These are phyloP conservation scores for Meloidogyne chitwoodi DNA, from an alignment of 1,140 invertebrate species.

Conservation along the genomic window DNA sequence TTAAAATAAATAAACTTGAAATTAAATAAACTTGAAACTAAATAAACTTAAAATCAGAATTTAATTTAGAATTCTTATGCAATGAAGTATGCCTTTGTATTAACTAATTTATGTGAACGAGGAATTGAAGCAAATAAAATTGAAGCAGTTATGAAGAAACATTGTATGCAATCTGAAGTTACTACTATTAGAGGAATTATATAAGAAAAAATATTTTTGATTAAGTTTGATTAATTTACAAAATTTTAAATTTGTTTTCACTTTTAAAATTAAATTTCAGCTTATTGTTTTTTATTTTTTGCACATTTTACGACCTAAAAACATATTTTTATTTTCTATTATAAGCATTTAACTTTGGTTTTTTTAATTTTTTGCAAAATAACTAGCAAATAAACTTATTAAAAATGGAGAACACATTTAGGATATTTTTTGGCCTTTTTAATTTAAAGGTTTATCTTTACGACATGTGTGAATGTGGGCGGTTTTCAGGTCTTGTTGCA, in stretches of 20 bases:
- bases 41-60: not conserved
- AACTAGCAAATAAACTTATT: not conserved
- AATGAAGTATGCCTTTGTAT: slow-evolving; percentile 61
- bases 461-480: not conserved
- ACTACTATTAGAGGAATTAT: not conserved
- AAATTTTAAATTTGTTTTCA: not conserved
- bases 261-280: too few relatives aligned
- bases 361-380: not conserved
- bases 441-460: not conserved
- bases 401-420: not conserved
- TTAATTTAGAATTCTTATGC: slow-evolving; percentile 61
- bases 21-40: too few relatives aligned
- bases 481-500: not conserved
- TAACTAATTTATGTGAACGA: slow-evolving; percentile 64
- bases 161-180: not conserved
- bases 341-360: not conserved
- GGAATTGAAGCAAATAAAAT: slow-evolving; percentile 32
- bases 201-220: not conserved
- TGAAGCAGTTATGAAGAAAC: slow-evolving; percentile 25
- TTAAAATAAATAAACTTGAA: too few relatives aligned
- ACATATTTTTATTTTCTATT: too few relatives aligned
- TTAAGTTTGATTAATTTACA: not conserved
- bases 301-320: too few relatives aligned
- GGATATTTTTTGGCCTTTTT: not conserved
- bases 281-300: too few relatives aligned